Percentiles rank a stretch among this genome's conserved stretches.
Evolutionary conservation across 35 echinoderm and acorn worm species (phyloP).

Genomic region (Anneissia japonica): DNA sequence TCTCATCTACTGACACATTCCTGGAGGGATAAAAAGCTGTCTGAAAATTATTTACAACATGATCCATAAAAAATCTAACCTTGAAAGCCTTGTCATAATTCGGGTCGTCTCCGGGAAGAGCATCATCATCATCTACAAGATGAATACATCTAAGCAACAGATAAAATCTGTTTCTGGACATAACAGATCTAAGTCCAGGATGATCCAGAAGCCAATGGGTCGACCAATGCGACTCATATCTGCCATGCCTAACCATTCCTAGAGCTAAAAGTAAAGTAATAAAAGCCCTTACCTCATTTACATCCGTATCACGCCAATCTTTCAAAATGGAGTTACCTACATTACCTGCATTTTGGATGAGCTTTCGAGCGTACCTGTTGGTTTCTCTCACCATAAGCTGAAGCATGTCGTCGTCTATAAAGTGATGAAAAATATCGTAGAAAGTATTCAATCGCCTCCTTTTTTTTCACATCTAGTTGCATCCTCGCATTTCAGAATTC

Average conservation of each 20-base stretch:
- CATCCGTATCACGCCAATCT: neutral
- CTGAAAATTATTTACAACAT: slow-evolving; percentile 9
- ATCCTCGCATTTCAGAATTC: too few species aligned
- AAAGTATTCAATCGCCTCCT: too few species aligned
- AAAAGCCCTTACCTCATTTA: neutral
- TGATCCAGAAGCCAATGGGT: neutral
- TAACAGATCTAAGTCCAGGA: neutral
- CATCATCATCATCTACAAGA: neutral
- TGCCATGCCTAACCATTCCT: neutral
- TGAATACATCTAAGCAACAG: slow-evolving; percentile 12
- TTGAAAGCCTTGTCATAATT: slow-evolving; percentile 17
- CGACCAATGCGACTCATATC: neutral
- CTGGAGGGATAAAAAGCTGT: slow-evolving; percentile 16
- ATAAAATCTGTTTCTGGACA: slow-evolving; percentile 29
- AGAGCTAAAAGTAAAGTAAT: neutral
- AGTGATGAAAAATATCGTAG: neutral
- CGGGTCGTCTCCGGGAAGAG: neutral
- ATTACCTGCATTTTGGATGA: neutral
- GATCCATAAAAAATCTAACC: slow-evolving; percentile 18
- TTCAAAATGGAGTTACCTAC: neutral
- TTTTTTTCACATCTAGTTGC: too few species aligned
- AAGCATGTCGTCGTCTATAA: neutral
- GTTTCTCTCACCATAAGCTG: neutral
- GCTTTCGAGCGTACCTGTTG: neutral
- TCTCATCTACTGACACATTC: slow-evolving; percentile 21